Evolutionary conservation across 1,140 invertebrate species (phyloP), one percentile per base, ranked within the genome.

Genomic region (Cydia fagiglandana): DNA sequence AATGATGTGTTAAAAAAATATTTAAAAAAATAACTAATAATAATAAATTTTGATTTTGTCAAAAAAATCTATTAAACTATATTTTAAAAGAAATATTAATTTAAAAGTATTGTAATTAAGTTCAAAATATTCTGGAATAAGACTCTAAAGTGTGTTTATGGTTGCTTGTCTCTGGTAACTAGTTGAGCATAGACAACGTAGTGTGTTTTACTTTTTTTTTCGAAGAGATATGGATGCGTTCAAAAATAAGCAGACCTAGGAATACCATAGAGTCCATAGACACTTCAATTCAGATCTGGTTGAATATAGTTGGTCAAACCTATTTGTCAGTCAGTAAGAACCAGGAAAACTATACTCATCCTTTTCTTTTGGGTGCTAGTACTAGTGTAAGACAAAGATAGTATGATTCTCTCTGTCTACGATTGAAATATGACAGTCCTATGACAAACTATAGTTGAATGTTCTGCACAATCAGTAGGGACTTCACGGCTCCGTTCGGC

Each of bases 51-150:
- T 3, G 15, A 45, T 34, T 5, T 20, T 41, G 2, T 13, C 2
- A 30, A 10, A 64, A 28, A 64, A 24, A 13, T 2, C 3, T 12
- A 9, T 2, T 7, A 10, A 17, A 6, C 4, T 38, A 0, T 1
- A 17, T 7, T 9, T 10, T 41, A 3, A 10, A 17, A 17, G 15
- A 15, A 50, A 30, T 20, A 15, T 53, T 28, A 4, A 24, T 47
- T 15, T 12, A 73, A 47, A 73, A 50, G 47, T 73, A 50, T 24
- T 15, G 13, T 13, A 10, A 12, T 28, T 64, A 53, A 75, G 15
- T 38, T 17, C 4, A 70, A 38, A 41, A 28, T 56, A 74, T 53
- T 74, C 73, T 74, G 73, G 45, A 74, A 74, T 34, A 53, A 74
- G 20, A n/a, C 45, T 53, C 41, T 74, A n/a, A 38, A n/a, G 7